These are phyloP conservation scores for Emydura subglobosa DNA, from an alignment of 2,113 vertebrate species.

Conservation along the genomic window DNA sequence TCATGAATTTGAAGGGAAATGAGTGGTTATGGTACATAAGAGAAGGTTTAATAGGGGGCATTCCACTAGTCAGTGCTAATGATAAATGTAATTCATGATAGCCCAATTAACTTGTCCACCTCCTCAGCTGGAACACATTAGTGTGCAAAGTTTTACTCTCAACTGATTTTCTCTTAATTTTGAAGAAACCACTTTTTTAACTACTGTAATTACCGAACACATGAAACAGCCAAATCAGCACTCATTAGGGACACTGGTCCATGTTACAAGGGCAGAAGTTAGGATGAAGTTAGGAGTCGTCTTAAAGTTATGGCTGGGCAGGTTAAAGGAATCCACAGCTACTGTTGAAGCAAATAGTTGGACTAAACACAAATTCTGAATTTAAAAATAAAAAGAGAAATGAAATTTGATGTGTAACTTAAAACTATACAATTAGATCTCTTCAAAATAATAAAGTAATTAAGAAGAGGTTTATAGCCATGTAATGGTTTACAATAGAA, in stretches of 20 bases:
- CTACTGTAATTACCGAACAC: not conserved
- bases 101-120: not conserved
- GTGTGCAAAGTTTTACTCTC: not conserved
- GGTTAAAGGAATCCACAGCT: not conserved
- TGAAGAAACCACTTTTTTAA: not conserved
- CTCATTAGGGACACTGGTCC: not conserved
- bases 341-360: not conserved
- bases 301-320: not conserved
- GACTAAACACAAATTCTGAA: not conserved
- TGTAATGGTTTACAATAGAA: constrained; percentile 54
- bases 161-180: not conserved
- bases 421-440: constrained; percentile 54
- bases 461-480: constrained; percentile 55
- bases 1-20: not conserved
- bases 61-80: not conserved
- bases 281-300: not conserved
- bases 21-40: not conserved
- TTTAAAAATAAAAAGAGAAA: not conserved
- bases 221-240: not conserved
- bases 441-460: constrained; percentile 59
- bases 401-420: constrained; percentile 21
- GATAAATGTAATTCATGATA: not conserved
- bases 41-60: not conserved
- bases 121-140: not conserved
- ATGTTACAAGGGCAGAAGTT: not conserved